phyloP scores from a whole-genome alignment of 2,113 vertebrate genomes.

The Lontra canadensis region DNA sequence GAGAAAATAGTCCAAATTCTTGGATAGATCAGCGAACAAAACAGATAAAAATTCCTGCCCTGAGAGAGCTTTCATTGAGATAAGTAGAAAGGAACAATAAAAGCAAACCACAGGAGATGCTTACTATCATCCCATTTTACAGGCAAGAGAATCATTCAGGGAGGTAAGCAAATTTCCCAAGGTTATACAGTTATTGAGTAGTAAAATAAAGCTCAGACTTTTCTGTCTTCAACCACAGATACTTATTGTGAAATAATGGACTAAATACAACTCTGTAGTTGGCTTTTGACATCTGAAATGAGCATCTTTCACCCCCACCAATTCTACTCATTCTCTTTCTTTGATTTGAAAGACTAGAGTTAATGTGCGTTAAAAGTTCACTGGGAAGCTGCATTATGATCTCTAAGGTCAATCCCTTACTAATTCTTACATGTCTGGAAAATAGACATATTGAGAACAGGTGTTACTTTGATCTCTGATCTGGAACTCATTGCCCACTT shows the following conservation, averaged over 20 bases:
- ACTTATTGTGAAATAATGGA: background rate
- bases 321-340: background rate
- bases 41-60: background rate
- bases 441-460: background rate
- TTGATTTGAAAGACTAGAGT: background rate
- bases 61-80: background rate
- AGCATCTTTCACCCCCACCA: background rate
- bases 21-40: background rate
- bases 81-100: background rate
- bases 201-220: background rate
- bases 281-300: background rate
- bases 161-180: background rate
- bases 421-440: background rate
- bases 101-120: background rate
- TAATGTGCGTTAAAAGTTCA: background rate
- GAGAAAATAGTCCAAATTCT: background rate
- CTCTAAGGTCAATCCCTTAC: background rate
- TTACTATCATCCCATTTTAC: background rate
- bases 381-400: background rate
- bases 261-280: background rate
- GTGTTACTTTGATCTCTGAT: background rate
- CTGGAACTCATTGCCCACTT: background rate
- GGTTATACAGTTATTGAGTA: background rate
- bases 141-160: background rate
- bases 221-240: background rate